Evolutionary conservation across 2,113 vertebrate genomes (phyloP), one percentile per base, ranked within the genome.

Genomic region (Bombycilla garrulus): DNA sequence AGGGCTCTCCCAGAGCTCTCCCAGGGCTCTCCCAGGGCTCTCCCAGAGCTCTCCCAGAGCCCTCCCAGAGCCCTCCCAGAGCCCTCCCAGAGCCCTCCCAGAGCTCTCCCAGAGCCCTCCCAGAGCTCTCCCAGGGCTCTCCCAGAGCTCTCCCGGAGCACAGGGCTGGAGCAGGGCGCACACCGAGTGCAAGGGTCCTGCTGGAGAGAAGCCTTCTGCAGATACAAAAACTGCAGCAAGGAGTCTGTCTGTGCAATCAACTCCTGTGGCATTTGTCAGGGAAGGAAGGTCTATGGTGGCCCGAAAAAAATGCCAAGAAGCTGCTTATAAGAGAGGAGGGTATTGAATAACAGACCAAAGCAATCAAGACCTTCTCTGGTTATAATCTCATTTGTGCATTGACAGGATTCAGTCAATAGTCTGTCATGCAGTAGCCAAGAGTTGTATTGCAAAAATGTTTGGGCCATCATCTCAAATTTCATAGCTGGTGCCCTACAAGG

Each of bases 341-440:
- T 61, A 96, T 91, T 93, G 95, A 96, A 96, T 88, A 94, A 96
- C 91, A 89, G 90, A 89, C 94, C 84, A 91, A 83, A 81, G 69
- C 77, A 91, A 95, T 85, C 95, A 81, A 91, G 86, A 64, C 78
- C 21, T 81, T 88, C 79, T 67, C 66, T 80, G 82, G 72, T 91
- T 94, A 90, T 93, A 97, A 96, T 95, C 88, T 94, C 93, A 93
- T 96, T 92, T 96, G 81, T 53, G 91, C 81, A 90, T 65, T 92
- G 92, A 96, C 93, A 92, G 81, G 47, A 65, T 93, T 90, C 92
- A 95, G 96, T 96, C 95, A 95, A 96, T 91, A 95, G 83, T 58
- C 86, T 78, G 92, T 84, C 92, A 67, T 48, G 81, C 51, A 62
- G 78, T 80, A 57, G 88, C 93, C 53, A 89, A 86, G 89, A 81